Conservation (phyloP, 2,888 invertebrate genomes). For the Dexiosoma caninum region DNA sequence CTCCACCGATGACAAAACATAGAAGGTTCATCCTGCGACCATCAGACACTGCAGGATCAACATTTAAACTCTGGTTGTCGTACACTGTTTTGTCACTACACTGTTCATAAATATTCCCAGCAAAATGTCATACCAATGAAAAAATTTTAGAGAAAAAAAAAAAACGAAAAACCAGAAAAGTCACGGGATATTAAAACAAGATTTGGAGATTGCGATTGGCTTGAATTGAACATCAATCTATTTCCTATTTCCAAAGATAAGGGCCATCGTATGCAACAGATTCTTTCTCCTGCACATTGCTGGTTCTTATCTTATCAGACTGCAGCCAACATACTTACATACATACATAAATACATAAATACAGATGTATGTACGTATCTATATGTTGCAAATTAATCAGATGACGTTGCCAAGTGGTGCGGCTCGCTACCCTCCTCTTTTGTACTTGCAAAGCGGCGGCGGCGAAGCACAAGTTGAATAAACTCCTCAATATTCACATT, state of each 20-base stretch:
- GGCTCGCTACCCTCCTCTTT: background rate
- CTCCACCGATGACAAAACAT: no score
- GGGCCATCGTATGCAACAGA: background rate
- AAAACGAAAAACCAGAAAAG: background rate
- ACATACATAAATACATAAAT: no score
- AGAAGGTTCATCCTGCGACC: no score
- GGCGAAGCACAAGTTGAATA: conserved; percentile 70
- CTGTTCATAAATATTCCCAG: no score
- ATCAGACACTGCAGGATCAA: no score
- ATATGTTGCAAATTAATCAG: conserved; percentile 29
- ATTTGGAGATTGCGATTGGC: background rate
- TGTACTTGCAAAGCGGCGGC: background rate
- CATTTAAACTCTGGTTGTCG: no score
- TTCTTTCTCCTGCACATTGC: no score
- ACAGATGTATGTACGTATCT: no score
- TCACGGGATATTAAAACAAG: background rate
- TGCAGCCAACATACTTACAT: conserved; percentile 2
- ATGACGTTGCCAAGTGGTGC: conserved; percentile 29
- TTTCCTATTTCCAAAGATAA: conserved; percentile 2
- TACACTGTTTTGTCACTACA: no score
- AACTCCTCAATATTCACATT: conserved; percentile 70
- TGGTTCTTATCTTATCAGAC: conserved; percentile 14
- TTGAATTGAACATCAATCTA: background rate
- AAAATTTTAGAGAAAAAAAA: no score
- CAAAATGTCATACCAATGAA: no score